Conservation (phyloP, 2,797 vertebrate species). For the Hylomyscus alleni region DNA sequence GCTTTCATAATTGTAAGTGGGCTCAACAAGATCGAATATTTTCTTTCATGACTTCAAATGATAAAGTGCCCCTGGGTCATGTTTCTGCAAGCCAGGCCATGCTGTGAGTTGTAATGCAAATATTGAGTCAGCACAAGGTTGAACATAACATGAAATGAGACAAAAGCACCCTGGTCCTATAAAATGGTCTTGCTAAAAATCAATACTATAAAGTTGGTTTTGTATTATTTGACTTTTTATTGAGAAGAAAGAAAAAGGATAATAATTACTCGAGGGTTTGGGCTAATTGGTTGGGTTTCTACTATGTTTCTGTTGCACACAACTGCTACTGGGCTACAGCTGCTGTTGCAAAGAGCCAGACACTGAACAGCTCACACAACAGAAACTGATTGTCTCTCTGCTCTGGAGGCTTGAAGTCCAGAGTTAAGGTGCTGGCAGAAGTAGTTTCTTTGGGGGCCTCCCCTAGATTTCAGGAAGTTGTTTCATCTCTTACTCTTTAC, state of each 20-base stretch:
- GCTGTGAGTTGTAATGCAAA: constrained; percentile 61
- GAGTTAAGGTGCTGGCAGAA: neutral
- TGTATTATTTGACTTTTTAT: constrained; percentile 33
- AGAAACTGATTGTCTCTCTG: constrained; percentile 7
- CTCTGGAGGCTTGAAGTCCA: neutral
- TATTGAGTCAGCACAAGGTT: neutral
- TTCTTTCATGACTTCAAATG: constrained; percentile 69
- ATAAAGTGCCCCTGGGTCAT: constrained; percentile 55
- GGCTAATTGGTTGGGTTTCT: neutral
- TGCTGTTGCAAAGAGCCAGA: neutral
- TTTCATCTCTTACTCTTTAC: neutral
- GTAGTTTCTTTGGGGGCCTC: neutral
- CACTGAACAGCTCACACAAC: neutral
- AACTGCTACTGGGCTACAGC: neutral
- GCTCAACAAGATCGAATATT: constrained; percentile 65
- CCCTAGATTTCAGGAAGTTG: neutral
- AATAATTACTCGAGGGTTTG: neutral
- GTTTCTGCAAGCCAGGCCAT: constrained; percentile 59
- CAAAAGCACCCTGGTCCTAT: neutral
- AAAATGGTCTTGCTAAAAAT: constrained; percentile 9
- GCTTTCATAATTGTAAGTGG: constrained; percentile 61
- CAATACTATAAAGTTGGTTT: neutral
- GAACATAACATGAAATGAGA: neutral
- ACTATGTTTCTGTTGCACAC: neutral
- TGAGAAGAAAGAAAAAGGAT: neutral